These are phyloP conservation scores for Anagyrus pseudococci DNA, from an alignment of 2,888 invertebrate species.

Conservation along the genomic window DNA sequence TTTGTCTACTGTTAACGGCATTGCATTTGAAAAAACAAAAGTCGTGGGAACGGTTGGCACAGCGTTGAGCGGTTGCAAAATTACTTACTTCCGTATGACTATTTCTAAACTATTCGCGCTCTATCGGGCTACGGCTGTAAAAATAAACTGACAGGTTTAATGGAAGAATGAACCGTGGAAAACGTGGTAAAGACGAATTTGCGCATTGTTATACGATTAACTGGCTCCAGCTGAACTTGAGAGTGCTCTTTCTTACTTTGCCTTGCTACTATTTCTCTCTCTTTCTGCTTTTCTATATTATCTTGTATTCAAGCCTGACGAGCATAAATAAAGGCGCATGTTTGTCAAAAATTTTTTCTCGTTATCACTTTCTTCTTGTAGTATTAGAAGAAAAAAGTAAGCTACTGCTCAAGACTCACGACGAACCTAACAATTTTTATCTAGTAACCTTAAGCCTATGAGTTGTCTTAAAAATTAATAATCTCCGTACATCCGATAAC, in stretches of 20 bases:
- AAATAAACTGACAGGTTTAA: constrained; percentile 21
- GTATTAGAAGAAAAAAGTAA: no score
- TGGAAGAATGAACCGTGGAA: constrained; percentile 33
- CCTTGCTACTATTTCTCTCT: neutral
- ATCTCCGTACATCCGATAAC: constrained; percentile 52
- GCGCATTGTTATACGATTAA: constrained; percentile 26
- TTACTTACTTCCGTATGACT: constrained; percentile 6
- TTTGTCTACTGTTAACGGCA: constrained; percentile 36
- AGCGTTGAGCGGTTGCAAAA: constrained; percentile 18
- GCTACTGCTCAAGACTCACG: no score
- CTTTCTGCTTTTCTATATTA: neutral
- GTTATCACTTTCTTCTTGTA: constrained; percentile 25
- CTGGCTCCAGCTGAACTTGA: constrained; percentile 5
- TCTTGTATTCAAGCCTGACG: neutral
- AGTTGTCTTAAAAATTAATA: constrained; percentile 51
- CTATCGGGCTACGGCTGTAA: neutral
- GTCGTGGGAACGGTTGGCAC: constrained; percentile 30
- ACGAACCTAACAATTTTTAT: constrained; percentile 24
- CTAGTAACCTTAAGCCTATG: constrained; percentile 28
- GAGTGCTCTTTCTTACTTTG: constrained; percentile 18
- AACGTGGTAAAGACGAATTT: no score
- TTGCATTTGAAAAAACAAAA: constrained; percentile 35
- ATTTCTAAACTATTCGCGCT: constrained; percentile 23
- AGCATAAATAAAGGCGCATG: constrained; percentile 2
- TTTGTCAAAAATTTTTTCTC: neutral